Evolutionary conservation across 2,113 vertebrate species (phyloP).

Genomic region (Rhynchopsitta pachyrhyncha): DNA sequence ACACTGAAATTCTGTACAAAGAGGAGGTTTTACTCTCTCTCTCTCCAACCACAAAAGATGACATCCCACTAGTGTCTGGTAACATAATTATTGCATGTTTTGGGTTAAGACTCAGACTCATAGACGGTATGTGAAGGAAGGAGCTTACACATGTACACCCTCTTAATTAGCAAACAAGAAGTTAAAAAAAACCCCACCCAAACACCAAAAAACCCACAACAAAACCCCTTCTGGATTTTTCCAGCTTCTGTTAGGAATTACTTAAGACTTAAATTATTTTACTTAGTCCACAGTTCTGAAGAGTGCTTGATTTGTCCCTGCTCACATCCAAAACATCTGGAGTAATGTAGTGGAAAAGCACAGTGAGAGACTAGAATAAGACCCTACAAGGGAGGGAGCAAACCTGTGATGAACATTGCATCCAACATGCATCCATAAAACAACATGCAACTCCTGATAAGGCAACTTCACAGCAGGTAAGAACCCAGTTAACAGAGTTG

Average conservation of each 20-base stretch:
- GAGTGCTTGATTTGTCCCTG: not conserved
- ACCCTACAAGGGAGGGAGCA: not conserved
- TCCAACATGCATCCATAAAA: not conserved
- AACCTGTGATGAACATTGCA: not conserved
- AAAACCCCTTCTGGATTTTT: not conserved
- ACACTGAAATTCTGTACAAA: not conserved
- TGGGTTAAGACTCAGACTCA: not conserved
- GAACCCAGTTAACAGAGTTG: not conserved
- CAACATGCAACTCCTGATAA: not conserved
- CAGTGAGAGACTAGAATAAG: not conserved
- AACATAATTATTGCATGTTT: not conserved
- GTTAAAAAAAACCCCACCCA: not conserved
- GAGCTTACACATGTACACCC: fast-evolving
- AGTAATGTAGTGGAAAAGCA: not conserved
- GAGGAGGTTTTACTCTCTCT: not conserved
- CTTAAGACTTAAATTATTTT: not conserved
- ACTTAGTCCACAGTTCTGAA: not conserved
- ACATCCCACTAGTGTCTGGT: not conserved
- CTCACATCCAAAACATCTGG: not conserved
- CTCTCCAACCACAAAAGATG: not conserved
- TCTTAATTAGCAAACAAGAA: not conserved
- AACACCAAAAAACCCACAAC: not conserved
- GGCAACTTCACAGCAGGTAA: not conserved
- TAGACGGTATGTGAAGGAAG: not conserved
- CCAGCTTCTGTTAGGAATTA: not conserved